Percentiles rank a stretch among this genome's conserved stretches.
Conservation (phyloP, 2,888 invertebrate species). For the Psococerastis gibbosa region DNA sequence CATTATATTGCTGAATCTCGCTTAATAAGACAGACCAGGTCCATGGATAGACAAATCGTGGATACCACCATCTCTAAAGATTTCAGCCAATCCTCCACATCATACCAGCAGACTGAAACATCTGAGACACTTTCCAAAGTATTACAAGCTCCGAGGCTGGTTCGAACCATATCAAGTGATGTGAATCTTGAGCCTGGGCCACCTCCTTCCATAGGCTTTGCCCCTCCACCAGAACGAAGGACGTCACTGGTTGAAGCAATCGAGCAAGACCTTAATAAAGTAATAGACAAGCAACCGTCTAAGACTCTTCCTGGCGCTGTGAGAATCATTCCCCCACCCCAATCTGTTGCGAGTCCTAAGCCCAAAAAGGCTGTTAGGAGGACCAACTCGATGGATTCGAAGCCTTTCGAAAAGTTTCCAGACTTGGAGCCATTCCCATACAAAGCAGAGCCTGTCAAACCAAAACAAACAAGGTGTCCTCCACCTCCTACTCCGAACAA, state of each 20-base stretch:
- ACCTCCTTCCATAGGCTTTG: slow-evolving; percentile 45
- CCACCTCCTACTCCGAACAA: slow-evolving; percentile 38
- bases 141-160: slow-evolving; percentile 30
- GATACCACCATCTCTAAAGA: slow-evolving; percentile 7
- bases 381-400: slow-evolving; percentile 18
- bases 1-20: slow-evolving; percentile 26
- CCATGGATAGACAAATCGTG: slow-evolving; percentile 13
- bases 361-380: slow-evolving; percentile 12
- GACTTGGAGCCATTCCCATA: slow-evolving; percentile 32
- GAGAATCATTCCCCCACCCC: slow-evolving; percentile 32
- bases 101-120: slow-evolving; percentile 31
- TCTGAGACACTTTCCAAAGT: slow-evolving; percentile 23
- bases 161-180: slow-evolving; percentile 29
- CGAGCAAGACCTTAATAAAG: slow-evolving; percentile 32
- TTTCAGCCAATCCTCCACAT: slow-evolving; percentile 21
- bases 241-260: slow-evolving; percentile 33
- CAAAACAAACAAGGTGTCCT: slow-evolving; percentile 24
- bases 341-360: slow-evolving; percentile 13
- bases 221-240: slow-evolving; percentile 32
- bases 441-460: slow-evolving; percentile 28
- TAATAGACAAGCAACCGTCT: slow-evolving; percentile 32
- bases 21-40: slow-evolving; percentile 10
- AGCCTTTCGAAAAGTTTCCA: slow-evolving; percentile 27
- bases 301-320: slow-evolving; percentile 34
- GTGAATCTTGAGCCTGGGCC: slow-evolving; percentile 42